Conservation (phyloP, 1,140 invertebrate genomes). For the Spodoptera frugiperda region DNA sequence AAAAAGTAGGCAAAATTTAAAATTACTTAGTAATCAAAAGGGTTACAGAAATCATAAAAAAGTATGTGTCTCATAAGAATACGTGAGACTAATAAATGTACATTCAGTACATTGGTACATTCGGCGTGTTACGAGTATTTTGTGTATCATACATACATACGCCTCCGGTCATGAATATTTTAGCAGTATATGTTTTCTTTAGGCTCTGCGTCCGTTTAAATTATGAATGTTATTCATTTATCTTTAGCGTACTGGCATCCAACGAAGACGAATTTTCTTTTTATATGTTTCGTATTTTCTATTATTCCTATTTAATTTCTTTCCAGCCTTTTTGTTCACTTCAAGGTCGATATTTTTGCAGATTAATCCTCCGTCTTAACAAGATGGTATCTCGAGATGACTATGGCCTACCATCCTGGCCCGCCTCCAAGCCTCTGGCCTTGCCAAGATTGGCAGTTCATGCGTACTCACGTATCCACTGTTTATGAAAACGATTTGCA, state of each 20-base stretch:
- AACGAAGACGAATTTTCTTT: conserved; percentile 8
- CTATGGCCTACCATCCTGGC: conserved; percentile 58
- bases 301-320: conserved; percentile 4
- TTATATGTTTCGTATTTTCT: conserved; percentile 19
- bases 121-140: conserved; percentile 33
- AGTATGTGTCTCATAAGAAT: conserved; percentile 5
- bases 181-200: conserved; percentile 36
- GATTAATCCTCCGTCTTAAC: conserved; percentile 35
- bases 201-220: conserved; percentile 40
- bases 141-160: conserved; percentile 37
- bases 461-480: conserved; percentile 60
- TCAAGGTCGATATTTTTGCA: conserved; percentile 45
- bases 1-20: no score
- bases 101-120: conserved; percentile 30
- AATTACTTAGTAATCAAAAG: neutral
- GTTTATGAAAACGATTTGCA: conserved; percentile 71
- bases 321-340: conserved; percentile 21
- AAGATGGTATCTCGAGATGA: conserved; percentile 43
- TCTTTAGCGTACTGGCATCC: conserved; percentile 33
- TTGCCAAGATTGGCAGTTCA: conserved; percentile 64
- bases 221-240: conserved; percentile 46
- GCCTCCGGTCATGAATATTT: conserved; percentile 45
- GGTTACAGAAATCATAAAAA: neutral
- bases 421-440: conserved; percentile 64
- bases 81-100: conserved; percentile 29